phyloP scores from a whole-genome alignment of 2,797 vertebrate species.

The Echeneis naucrates region DNA sequence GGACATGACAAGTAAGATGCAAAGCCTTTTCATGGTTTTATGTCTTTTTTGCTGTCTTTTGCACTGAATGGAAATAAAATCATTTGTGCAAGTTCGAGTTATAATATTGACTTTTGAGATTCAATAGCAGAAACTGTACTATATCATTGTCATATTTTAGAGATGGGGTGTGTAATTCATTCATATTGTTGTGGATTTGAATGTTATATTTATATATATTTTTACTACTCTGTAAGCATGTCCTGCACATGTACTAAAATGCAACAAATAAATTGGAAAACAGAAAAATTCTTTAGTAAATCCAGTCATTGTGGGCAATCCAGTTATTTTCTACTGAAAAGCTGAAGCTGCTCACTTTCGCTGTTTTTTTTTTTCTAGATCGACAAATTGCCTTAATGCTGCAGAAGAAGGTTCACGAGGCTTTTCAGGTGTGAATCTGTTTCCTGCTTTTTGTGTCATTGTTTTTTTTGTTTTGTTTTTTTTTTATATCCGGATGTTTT shows the following conservation, averaged over 20 bases:
- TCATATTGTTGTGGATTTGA: no score
- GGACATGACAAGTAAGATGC: conserved; percentile 84
- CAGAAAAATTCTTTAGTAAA: neutral
- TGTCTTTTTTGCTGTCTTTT: neutral
- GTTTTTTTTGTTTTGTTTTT: no score
- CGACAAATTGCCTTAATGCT: conserved; percentile 84
- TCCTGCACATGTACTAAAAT: neutral
- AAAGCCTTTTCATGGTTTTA: neutral
- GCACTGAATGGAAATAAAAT: neutral
- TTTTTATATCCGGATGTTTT: neutral
- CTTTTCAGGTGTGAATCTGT: conserved; percentile 79
- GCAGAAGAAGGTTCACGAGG: conserved; percentile 83
- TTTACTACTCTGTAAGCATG: no score
- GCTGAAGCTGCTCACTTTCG: neutral
- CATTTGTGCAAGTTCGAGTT: neutral
- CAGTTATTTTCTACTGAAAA: neutral
- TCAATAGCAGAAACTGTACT: neutral
- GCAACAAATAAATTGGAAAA: neutral
- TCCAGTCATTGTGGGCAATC: neutral
- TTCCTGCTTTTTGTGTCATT: conserved; percentile 3
- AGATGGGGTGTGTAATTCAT: neutral
- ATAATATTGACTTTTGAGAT: neutral
- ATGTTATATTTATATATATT: no score
- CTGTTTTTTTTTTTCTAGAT: conserved; percentile 66
- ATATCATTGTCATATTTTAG: neutral